Percentiles rank a stretch among this genome's conserved stretches.
phyloP scores from a whole-genome alignment of 1,140 invertebrate genomes.

The Caerostris extrusa region DNA sequence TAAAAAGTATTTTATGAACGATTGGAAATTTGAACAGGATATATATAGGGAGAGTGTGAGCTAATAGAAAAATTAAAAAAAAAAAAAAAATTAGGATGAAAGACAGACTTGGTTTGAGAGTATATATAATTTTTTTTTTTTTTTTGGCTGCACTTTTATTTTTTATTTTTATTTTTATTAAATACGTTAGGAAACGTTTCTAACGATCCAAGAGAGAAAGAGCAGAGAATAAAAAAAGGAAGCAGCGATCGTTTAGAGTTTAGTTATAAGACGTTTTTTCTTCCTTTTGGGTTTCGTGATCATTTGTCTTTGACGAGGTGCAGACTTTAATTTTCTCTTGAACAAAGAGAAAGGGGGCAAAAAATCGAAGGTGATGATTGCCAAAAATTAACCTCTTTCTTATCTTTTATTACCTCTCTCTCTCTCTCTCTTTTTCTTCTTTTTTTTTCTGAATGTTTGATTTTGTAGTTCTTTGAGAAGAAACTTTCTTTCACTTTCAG shows the following conservation, averaged over 20 bases:
- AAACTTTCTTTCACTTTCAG: conserved; percentile 13
- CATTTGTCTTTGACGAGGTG: conserved; percentile 57
- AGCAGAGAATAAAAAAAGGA: conserved; percentile 2
- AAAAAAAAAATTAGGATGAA: not conserved
- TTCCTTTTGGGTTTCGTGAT: conserved; percentile 8
- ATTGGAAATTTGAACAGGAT: no score
- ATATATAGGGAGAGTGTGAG: no score
- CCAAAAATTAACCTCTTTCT: conserved; percentile 53
- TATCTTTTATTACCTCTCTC: conserved; percentile 22
- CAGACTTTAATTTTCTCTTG: conserved; percentile 44
- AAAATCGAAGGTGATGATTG: conserved; percentile 13
- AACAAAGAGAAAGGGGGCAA: not conserved
- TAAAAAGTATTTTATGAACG: no score
- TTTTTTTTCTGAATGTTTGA: not conserved
- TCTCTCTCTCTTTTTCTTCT: not conserved
- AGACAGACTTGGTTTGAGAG: not conserved
- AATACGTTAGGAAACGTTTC: conserved; percentile 54
- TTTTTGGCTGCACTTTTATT: no score
- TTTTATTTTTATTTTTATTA: conserved; percentile 50
- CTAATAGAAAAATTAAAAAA: no score
- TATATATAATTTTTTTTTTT: conserved; percentile 19
- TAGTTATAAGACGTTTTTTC: conserved; percentile 8
- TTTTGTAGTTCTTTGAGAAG: conserved; percentile 5
- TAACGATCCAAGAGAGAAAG: conserved; percentile 45
- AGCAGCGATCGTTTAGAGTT: conserved; percentile 25